Base-by-base conservation (phyloP, 23 tunicate species). In the Oikopleura vanhoeffeni region DNA sequence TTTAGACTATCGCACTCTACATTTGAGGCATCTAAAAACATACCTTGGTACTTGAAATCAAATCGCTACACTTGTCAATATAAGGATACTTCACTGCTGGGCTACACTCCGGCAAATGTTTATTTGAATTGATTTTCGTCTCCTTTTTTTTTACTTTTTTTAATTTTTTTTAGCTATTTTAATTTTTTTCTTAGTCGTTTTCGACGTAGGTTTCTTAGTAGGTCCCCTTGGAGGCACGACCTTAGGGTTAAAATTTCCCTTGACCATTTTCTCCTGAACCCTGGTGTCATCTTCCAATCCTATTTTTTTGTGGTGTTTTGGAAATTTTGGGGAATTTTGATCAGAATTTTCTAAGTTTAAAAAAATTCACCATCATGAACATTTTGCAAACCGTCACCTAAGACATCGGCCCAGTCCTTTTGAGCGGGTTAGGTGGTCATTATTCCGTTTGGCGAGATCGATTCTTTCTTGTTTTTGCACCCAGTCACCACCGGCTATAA, bases 211-310 rank as follows among this genome's bases (percentile, higher is more conserved):
- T 71, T 71, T 71, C 38, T 71, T n/a, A n/a, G n/a, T n/a, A n/a
- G n/a, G n/a, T n/a, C n/a, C n/a, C n/a, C n/a, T n/a, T n/a, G n/a
- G 27, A 30, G 32, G 79, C 4, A 18, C 79, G 79, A 71, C 79
- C 35, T 71, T 71, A 30, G 79, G 79, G 38, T 71, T 71, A 71
- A 71, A 71, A 2, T 71, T 71, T 28, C 79, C 79, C 79, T 32
- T 71, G 36, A 38, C 79, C 36, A 71, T 28, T 71, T 71, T 71
- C 38, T 30, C 79, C 3, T 71, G n/a, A n/a, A n/a, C n/a, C n/a
- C n/a, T n/a, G n/a, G n/a, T n/a, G n/a, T n/a, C n/a, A n/a, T n/a
- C n/a, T n/a, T n/a, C n/a, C n/a, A n/a, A n/a, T n/a, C n/a, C n/a
- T n/a, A n/a, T n/a, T n/a, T n/a, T n/a, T n/a, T n/a, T n/a, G n/a